Base-by-base conservation (phyloP, 1,140 invertebrate species). In the Sminthurides bifidus region DNA sequence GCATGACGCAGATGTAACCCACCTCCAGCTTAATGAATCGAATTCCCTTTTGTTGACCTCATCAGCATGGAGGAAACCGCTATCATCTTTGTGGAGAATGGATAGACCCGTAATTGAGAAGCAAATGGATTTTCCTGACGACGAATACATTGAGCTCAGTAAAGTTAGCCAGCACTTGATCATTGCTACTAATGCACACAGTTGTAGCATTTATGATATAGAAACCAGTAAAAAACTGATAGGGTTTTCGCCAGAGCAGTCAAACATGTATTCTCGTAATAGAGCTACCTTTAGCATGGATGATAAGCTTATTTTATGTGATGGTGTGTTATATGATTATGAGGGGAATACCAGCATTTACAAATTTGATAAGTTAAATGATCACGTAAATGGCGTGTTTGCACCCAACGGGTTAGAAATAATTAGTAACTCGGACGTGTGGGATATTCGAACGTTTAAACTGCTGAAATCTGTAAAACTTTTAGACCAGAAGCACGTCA, bases 321-420 rank as follows among this genome's bases (percentile, higher is more conserved):
- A 98, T 72, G 95, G 95, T 30, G 91, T 97, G 2, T 73, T 98
- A 0, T 99, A 91, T 83, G 95, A 98, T 73, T 82, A 94, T 6
- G 81, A 84, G 54, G 80, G 82, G 0, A 83, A 83, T 2, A 87
- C 85, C 65, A 80, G 87, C 65, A 86, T 96, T 44, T 92, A 98
- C 70, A 98, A 97, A 68, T 92, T 98, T 67, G 95, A 98, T 73
- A 98, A 98, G 72, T 77, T 98, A 21, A 96, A 97, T 73, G 84
- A 93, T 68, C 83, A 83, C 33, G 79, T 95, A 21, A 95, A 88
- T 68, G 95, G 94, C 0, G 83, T 93, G 1, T 99, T 98, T 69
- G 93, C 98, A 80, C 93, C 94, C 0, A 94, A 92, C 70, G 93
- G 92, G 0, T 76, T 91, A 35, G 92, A 98, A 73, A 86, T 92